Evolutionary conservation across 2,888 invertebrate species (phyloP), one percentile per base, ranked within the genome.

Genomic region (Harpagoxenus sublaevis): DNA sequence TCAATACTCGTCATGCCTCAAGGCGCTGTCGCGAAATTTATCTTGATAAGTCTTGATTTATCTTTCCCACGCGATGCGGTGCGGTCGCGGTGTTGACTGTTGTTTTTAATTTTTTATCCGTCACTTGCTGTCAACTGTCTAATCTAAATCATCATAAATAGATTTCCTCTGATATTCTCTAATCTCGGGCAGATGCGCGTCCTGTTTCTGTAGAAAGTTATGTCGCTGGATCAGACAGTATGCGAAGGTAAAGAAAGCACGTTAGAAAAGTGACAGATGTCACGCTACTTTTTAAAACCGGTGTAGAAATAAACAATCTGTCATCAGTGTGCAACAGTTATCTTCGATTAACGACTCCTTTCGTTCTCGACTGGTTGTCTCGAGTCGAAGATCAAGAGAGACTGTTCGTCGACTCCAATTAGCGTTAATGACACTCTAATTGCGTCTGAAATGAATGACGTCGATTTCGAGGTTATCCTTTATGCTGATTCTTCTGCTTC

Each of bases 161-260:
- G 42, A 35, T 35, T 35, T 35, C 35, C 6, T 35, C 35, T 6
- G 4, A 68, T 62, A 66, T 68, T 10, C 42, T 42, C n/a, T 39
- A 23, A 81, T 60, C 48, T 45, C 45, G 18, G 42, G 15, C 79
- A 85, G 53, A 83, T 82, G 68, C 42, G 66, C 31, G 66, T 60
- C 23, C n/a, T 42, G 39, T 42, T 51, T 48, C 42, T 68, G 83
- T 86, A 86, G 81, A 85, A 78, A 63, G 87, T 86, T 92, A 97
- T 97, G 97, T 97, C 97, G 89, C 95, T 98, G 93, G 98, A 98
- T 96, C 98, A 98, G 95, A 98, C 98, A 63, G 98, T 98, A 90
- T 98, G 98, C 95, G 98, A 98, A 97, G 98, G 98, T 98, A 96
- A 96, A 85, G n/a, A 23, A 42, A 28, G 18, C 28, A 28, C 3